These are phyloP conservation scores for Eleginops maclovinus DNA, from an alignment of 2,113 vertebrate genomes.

Conservation along the genomic window DNA sequence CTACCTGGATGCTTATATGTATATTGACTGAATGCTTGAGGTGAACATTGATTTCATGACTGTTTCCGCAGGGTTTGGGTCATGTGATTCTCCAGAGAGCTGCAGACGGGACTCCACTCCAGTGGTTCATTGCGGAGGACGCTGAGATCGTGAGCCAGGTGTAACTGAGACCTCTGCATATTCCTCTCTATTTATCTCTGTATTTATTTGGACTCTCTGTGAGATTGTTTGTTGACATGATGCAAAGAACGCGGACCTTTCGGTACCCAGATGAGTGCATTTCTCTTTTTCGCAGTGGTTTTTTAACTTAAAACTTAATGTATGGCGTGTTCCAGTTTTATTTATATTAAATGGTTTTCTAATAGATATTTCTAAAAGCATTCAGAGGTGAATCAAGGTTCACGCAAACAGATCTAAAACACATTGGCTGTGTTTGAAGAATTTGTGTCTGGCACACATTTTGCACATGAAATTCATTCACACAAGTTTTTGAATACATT, in stretches of 20 bases:
- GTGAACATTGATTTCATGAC: not conserved
- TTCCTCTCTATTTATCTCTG: conserved; percentile 60
- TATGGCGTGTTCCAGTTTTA: conserved; percentile 75
- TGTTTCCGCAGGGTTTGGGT: conserved; percentile 77
- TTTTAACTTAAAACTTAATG: conserved; percentile 72
- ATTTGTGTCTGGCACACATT: conserved; percentile 78
- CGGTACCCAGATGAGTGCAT: conserved; percentile 23
- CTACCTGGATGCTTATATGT: not conserved
- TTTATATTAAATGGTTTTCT: conserved; percentile 72
- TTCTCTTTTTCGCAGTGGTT: conserved; percentile 12
- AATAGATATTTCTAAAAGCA: conserved; percentile 22
- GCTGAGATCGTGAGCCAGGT: conserved; percentile 91
- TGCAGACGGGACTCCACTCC: conserved; percentile 87
- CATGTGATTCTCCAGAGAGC: conserved; percentile 86
- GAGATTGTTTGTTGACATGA: conserved; percentile 58
- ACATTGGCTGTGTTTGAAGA: conserved; percentile 33
- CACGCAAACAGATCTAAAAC: conserved; percentile 14
- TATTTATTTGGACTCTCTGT: conserved; percentile 81
- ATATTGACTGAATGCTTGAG: not conserved
- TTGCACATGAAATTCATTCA: conserved; percentile 66
- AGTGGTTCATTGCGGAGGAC: conserved; percentile 89
- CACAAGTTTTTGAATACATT: conserved; percentile 39
- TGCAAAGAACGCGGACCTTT: conserved; percentile 48
- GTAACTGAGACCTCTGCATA: conserved; percentile 63
- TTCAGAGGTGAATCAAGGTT: conserved; percentile 33